Conservation (phyloP, 2,113 vertebrate genomes). For the Apistogramma diplotaenia region DNA sequence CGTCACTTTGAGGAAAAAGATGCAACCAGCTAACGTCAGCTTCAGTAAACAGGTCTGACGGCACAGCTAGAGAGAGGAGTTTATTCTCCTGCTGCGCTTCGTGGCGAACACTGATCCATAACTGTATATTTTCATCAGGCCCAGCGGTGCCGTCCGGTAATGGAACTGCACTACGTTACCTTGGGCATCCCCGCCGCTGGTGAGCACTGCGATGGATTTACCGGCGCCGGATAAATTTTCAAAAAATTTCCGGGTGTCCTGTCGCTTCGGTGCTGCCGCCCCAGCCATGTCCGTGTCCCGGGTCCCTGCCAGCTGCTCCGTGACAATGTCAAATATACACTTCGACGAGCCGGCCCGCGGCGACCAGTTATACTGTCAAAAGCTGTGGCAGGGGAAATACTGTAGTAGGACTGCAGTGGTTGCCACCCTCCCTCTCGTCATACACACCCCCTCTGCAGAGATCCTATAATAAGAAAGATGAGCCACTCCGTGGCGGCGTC, state of each 20-base stretch:
- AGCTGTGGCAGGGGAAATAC: neutral
- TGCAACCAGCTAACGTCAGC: accelerated
- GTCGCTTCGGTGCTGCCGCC: conserved; percentile 51
- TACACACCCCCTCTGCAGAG: neutral
- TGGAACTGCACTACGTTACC: conserved; percentile 69
- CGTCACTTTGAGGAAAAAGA: neutral
- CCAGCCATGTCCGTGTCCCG: conserved; percentile 33
- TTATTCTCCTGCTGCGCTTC: neutral
- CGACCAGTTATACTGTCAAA: neutral
- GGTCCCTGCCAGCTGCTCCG: neutral
- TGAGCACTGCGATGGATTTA: conserved; percentile 90
- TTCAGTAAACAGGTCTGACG: neutral
- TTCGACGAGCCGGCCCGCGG: neutral
- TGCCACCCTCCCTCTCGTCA: conserved; percentile 3
- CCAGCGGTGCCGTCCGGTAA: conserved; percentile 16
- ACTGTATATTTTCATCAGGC: neutral
- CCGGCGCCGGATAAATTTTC: conserved; percentile 88
- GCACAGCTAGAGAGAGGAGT: neutral
- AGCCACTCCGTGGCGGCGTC: neutral
- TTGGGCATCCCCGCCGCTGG: conserved; percentile 96
- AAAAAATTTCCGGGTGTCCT: conserved; percentile 81
- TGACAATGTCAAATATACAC: neutral
- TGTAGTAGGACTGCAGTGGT: conserved; percentile 45
- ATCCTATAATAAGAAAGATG: accelerated
- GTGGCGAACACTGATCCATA: neutral